Conservation (phyloP, 1,140 invertebrate genomes). For the Temnothorax curvispinosus region DNA sequence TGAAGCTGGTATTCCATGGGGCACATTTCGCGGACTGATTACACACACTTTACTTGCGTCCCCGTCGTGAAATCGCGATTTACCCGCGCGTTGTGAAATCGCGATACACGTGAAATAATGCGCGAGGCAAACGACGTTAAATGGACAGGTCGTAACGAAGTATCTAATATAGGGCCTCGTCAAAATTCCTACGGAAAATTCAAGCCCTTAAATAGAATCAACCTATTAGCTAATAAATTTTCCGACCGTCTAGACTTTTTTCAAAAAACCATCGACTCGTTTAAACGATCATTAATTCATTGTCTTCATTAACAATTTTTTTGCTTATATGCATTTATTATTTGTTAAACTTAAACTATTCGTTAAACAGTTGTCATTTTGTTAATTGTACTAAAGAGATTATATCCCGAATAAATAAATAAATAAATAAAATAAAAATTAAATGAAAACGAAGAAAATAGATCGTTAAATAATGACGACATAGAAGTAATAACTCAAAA, state of each 20-base stretch:
- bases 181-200: neutral
- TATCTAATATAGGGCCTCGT: neutral
- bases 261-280: no score
- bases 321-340: no score
- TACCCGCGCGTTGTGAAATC: neutral
- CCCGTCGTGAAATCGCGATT: conserved; percentile 39
- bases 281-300: no score
- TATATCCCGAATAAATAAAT: no score
- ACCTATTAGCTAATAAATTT: no score
- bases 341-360: no score
- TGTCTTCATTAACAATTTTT: no score
- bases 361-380: no score
- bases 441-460: neutral
- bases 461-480: neutral
- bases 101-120: conserved; percentile 7
- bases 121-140: neutral
- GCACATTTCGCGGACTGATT: conserved; percentile 44
- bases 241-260: no score
- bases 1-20: conserved; percentile 24
- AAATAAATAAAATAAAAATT: no score
- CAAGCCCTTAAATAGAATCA: no score
- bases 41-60: conserved; percentile 7
- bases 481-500: neutral
- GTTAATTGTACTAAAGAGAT: no score
- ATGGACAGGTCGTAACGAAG: neutral